phyloP scores from a whole-genome alignment of 2,888 invertebrate genomes.

The Polietes domitor region DNA sequence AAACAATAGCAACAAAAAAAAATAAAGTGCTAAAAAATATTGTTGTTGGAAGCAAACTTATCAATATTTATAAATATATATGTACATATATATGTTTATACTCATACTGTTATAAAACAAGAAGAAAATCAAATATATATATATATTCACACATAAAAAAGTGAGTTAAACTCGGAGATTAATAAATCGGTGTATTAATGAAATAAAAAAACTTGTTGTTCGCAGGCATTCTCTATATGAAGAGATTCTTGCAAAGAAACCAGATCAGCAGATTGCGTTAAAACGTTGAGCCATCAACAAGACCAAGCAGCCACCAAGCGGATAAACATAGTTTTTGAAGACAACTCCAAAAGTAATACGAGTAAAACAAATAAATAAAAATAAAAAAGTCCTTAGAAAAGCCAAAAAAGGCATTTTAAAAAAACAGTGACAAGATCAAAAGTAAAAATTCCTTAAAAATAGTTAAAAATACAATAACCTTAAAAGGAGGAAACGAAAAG shows the following conservation, averaged over 20 bases:
- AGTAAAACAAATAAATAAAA: background rate
- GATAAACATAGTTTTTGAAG: background rate
- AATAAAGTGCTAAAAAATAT: slow-evolving; percentile 20
- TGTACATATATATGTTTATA: background rate
- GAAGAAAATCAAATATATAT: slow-evolving; percentile 47
- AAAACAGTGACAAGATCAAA: background rate
- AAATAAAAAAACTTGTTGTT: slow-evolving; percentile 63
- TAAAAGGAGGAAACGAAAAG: no score
- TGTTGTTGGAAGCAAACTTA: background rate
- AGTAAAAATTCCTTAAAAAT: no score
- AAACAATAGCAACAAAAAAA: no score
- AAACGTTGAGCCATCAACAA: slow-evolving; percentile 49
- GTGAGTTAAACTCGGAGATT: slow-evolving; percentile 61
- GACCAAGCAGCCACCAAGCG: background rate
- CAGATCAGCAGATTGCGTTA: slow-evolving; percentile 45
- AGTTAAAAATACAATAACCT: no score
- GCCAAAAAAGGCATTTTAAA: background rate
- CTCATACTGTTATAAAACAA: slow-evolving; percentile 44
- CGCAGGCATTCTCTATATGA: slow-evolving; percentile 36
- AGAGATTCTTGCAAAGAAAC: slow-evolving; percentile 35
- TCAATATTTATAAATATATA: slow-evolving; percentile 35
- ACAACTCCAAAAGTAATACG: background rate
- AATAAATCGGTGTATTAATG: slow-evolving; percentile 63
- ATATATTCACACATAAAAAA: slow-evolving; percentile 55
- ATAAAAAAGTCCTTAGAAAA: background rate